These are phyloP conservation scores for Muscicapa striata DNA, from an alignment of 2,797 vertebrate genomes.

Conservation along the genomic window DNA sequence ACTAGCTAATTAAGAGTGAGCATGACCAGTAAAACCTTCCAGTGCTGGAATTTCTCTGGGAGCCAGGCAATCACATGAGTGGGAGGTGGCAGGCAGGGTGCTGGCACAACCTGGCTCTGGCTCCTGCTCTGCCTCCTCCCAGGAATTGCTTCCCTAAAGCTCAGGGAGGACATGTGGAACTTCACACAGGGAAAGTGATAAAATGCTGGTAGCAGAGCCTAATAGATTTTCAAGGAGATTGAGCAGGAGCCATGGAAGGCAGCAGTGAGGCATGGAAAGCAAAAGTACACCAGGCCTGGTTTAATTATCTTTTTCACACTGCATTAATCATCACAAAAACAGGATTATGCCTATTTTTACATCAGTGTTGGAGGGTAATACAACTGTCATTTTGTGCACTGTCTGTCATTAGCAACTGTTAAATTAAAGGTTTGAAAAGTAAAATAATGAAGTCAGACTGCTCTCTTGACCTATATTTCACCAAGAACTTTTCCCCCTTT, in stretches of 20 bases:
- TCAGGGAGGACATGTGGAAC: background rate
- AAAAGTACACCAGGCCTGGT: constrained; percentile 70
- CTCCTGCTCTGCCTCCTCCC: background rate
- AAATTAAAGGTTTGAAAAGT: constrained; percentile 53
- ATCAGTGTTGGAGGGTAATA: constrained; percentile 69
- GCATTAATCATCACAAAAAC: constrained; percentile 77
- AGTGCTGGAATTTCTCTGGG: background rate
- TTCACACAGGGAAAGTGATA: background rate
- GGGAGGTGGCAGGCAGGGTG: background rate
- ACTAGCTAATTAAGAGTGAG: background rate
- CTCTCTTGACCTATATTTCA: constrained; percentile 51
- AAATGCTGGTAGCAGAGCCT: constrained; percentile 37
- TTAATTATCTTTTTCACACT: constrained; percentile 80
- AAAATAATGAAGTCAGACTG: constrained; percentile 50
- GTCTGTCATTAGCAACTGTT: constrained; percentile 61
- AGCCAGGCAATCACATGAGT: background rate
- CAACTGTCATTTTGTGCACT: constrained; percentile 69
- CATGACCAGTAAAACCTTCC: background rate
- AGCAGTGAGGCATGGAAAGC: constrained; percentile 68
- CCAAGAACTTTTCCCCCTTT: constrained; percentile 11
- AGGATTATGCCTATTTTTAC: constrained; percentile 75
- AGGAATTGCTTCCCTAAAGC: background rate
- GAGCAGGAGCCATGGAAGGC: constrained; percentile 54
- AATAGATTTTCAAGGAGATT: constrained; percentile 66
- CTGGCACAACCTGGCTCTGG: background rate